Evolutionary conservation across 2,888 invertebrate species (phyloP), one percentile per base, ranked within the genome.

Genomic region (Lithosia quadra): DNA sequence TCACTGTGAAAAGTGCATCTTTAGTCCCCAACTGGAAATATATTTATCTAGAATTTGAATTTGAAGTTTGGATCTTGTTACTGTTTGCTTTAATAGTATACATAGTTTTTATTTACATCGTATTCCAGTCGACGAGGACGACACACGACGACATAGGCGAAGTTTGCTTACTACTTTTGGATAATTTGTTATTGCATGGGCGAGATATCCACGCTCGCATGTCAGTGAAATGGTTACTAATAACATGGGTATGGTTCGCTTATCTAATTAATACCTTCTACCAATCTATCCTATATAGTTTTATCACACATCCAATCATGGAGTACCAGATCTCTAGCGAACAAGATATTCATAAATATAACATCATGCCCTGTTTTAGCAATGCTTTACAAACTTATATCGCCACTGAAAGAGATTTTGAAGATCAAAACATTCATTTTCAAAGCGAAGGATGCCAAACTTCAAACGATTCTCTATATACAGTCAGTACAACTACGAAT

Each of bases 351-450:
- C 2, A 5, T 0, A 59, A 67, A 0, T 81, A 77, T 39, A 68
- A 83, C 3, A 53, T 90, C 18, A 76, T 84, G 22, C 85, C 91
- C 1, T 93, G 93, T 56, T 67, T 92, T 2, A 86, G 89, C 76
- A 0, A n/a, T 0, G 76, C 76, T 1, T 73, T 91, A 34, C 64
- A 65, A n/a, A 67, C 64, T 2, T 77, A 74, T 22, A 68, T 80
- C 18, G 55, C 22, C 8, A 68, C 70, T 21, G 80, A 78, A 34
- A 58, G 56, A 0, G 61, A 63, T 9, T 21, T 61, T 8, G 60
- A 53, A 0, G 28, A 22, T 4, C 33, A 49, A 2, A 33, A 13
- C 18, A n/a, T 0, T 4, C 4, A 24, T 21, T 63, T 58, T 22
- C 53, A 8, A 21, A 36, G 36, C 2, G n/a, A 72, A 55, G 81